A percentile compares a stretch with the other conserved stretches of the same genome.
Conservation (phyloP, 2,113 vertebrate species). For the Geococcyx californianus region DNA sequence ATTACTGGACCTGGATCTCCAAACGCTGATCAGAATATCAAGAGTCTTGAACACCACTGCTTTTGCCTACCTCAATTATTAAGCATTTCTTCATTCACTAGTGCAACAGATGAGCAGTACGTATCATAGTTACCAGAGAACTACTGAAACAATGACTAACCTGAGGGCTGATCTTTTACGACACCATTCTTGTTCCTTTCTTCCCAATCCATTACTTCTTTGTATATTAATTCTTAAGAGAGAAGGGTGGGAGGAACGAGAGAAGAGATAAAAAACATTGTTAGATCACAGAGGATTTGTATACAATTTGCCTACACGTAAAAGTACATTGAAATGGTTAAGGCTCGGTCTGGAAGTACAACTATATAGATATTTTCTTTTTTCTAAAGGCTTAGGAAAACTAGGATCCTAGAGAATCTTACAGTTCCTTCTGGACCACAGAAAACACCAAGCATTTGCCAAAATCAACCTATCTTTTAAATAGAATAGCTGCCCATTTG, state of each 20-base stretch:
- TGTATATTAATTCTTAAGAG: slow-evolving; percentile 91
- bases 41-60: not conserved
- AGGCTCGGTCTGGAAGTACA: not conserved
- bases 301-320: not conserved
- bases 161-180: slow-evolving; percentile 92
- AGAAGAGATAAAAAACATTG: not conserved
- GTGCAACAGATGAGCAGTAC: not conserved
- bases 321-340: not conserved
- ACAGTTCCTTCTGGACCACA: not conserved
- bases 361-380: not conserved
- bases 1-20: not conserved
- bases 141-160: slow-evolving; percentile 79
- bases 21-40: not conserved
- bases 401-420: not conserved
- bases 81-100: not conserved
- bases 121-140: not conserved
- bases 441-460: not conserved
- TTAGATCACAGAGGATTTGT: not conserved
- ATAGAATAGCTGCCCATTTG: not conserved
- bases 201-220: slow-evolving; percentile 98
- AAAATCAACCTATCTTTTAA: not conserved
- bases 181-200: slow-evolving; percentile 97
- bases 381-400: not conserved
- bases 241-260: not conserved
- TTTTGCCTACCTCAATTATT: not conserved